Evolutionary conservation across 1,140 invertebrate species (phyloP).

Genomic region (Homalodisca vitripennis): DNA sequence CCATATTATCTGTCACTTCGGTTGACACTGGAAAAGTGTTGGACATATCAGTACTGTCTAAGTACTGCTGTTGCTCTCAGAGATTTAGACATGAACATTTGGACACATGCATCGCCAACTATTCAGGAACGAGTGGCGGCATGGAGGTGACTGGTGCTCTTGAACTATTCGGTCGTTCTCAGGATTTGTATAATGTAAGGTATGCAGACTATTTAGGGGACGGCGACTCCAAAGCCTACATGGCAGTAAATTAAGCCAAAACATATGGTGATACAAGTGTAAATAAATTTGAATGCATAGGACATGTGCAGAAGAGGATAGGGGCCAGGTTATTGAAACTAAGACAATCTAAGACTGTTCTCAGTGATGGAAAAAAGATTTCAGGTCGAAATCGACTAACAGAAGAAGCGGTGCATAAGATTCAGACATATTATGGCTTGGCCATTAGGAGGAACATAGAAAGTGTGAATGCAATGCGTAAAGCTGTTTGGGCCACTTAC

Average conservation of each 20-base stretch:
- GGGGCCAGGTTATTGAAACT: slow-evolving; percentile 32
- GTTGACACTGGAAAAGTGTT: slow-evolving; percentile 26
- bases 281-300: slow-evolving; percentile 30
- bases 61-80: slow-evolving; percentile 17
- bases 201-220: slow-evolving; percentile 24
- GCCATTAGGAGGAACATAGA: no score
- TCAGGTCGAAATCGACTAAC: slow-evolving; percentile 31
- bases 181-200: slow-evolving; percentile 25
- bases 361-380: slow-evolving; percentile 29
- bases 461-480: no score
- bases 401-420: slow-evolving; percentile 28
- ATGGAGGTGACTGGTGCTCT: slow-evolving; percentile 22
- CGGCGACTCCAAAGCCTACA: slow-evolving; percentile 25
- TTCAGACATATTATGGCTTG: slow-evolving; percentile 36
- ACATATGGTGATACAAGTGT: slow-evolving; percentile 16
- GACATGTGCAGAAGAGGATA: slow-evolving; percentile 34
- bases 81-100: slow-evolving; percentile 24
- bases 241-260: slow-evolving; percentile 15
- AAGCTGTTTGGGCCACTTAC: no score
- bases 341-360: slow-evolving; percentile 22
- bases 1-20: slow-evolving; percentile 20
- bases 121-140: slow-evolving; percentile 21
- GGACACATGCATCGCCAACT: slow-evolving; percentile 13
- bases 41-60: slow-evolving; percentile 10
- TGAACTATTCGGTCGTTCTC: slow-evolving; percentile 21